Conservation (phyloP, 1,140 invertebrate species). For the Megathymus violae region DNA sequence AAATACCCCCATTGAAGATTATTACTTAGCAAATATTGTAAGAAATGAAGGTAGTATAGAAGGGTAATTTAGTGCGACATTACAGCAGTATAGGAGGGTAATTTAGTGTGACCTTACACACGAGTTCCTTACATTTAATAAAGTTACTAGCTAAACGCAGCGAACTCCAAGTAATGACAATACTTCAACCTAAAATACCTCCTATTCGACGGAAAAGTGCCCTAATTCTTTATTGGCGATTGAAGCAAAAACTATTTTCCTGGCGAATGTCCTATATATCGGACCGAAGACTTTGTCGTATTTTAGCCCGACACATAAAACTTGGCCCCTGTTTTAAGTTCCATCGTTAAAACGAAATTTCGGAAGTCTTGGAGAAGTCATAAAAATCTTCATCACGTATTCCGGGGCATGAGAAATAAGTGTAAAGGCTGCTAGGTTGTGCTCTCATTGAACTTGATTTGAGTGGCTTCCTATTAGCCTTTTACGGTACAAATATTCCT, state of each 20-base stretch:
- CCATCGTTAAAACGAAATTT: conserved; percentile 20
- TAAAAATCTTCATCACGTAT: conserved; percentile 29
- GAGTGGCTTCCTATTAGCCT: not conserved
- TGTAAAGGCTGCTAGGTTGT: not conserved
- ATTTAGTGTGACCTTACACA: no score
- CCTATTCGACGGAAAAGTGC: conserved; percentile 10
- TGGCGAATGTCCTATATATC: conserved; percentile 6
- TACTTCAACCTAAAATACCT: conserved; percentile 13
- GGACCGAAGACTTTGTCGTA: conserved; percentile 16
- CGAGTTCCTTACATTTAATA: no score
- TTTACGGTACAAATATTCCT: no score
- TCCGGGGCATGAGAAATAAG: conserved; percentile 15
- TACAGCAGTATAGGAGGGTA: no score
- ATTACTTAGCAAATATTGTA: no score
- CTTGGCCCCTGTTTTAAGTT: conserved; percentile 24
- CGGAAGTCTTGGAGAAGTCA: conserved; percentile 23
- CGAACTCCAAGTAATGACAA: conserved; percentile 14
- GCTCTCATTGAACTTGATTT: not conserved
- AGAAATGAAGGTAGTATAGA: no score
- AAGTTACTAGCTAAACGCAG: conserved; percentile 4
- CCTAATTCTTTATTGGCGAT: conserved; percentile 33
- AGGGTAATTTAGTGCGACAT: no score
- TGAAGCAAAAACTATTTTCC: conserved; percentile 28
- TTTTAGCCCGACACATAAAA: conserved; percentile 22
- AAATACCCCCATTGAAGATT: no score